phyloP scores from a whole-genome alignment of 2,113 vertebrate genomes.

The Hystrix brachyura region DNA sequence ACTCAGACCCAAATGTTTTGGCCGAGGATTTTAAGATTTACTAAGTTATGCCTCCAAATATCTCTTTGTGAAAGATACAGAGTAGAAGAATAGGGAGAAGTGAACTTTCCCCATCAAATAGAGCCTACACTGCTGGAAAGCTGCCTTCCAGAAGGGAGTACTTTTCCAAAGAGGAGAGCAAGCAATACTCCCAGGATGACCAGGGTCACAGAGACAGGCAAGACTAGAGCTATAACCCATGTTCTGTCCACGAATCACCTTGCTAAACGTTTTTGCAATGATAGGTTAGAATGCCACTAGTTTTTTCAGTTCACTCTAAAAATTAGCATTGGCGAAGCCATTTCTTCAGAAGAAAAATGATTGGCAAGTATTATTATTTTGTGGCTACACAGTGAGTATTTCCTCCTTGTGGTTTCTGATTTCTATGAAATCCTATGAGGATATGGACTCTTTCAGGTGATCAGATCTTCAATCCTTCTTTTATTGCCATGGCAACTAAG shows the following conservation, averaged over 20 bases:
- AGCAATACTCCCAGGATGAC: neutral
- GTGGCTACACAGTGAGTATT: constrained; percentile 50
- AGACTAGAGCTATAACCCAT: neutral
- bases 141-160: neutral
- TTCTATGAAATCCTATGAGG: constrained; percentile 77
- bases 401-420: constrained; percentile 76
- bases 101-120: neutral
- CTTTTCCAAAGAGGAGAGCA: neutral
- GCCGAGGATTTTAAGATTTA: neutral
- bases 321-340: neutral
- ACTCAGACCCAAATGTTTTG: neutral
- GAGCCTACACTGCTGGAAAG: neutral
- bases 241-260: neutral
- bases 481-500: constrained; percentile 86
- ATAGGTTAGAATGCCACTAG: neutral
- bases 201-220: neutral
- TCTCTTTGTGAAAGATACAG: neutral
- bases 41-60: neutral
- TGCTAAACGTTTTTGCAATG: neutral
- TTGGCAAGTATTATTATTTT: neutral
- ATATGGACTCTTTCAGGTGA: constrained; percentile 74
- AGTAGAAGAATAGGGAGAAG: neutral
- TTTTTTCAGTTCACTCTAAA: neutral
- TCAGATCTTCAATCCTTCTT: constrained; percentile 77
- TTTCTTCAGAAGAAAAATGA: constrained; percentile 31